A percentile compares a stretch with the other conserved stretches of the same genome.
Conservation (phyloP, 2,113 vertebrate species). For the Ifrita kowaldi region DNA sequence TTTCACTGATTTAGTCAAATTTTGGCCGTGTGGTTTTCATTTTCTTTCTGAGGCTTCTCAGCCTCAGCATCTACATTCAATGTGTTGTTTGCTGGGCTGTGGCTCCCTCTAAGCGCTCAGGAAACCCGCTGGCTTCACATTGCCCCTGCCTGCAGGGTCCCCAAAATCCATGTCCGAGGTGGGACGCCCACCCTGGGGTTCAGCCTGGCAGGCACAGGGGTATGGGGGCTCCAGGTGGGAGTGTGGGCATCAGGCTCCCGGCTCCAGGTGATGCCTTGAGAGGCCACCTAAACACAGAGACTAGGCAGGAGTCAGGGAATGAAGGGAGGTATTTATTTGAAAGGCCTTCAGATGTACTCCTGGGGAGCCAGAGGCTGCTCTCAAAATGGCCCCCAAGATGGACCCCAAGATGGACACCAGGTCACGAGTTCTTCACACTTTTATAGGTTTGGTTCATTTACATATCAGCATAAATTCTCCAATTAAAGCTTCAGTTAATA, state of each 20-base stretch:
- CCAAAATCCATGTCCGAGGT: fast-evolving
- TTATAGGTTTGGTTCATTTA: too few relatives aligned
- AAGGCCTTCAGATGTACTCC: too few relatives aligned
- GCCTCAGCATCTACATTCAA: background rate
- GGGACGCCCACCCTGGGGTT: background rate
- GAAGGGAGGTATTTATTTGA: too few relatives aligned
- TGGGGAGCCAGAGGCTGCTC: too few relatives aligned
- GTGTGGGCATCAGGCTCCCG: background rate
- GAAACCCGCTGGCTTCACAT: background rate
- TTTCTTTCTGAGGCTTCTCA: background rate
- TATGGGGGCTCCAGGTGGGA: background rate
- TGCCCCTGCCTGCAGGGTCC: background rate
- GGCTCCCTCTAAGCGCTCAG: background rate
- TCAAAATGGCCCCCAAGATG: too few relatives aligned
- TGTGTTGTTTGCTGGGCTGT: background rate
- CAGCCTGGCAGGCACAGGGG: background rate
- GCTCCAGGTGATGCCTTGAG: background rate
- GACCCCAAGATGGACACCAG: too few relatives aligned
- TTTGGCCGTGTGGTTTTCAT: background rate
- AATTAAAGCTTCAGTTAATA: too few relatives aligned
- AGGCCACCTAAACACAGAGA: too few relatives aligned
- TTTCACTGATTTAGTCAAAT: background rate
- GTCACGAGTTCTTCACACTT: too few relatives aligned
- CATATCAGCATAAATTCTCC: too few relatives aligned
- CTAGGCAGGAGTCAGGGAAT: too few relatives aligned